Evolutionary conservation across 2,888 invertebrate genomes (phyloP).

Genomic region (Phaedon cochleariae): DNA sequence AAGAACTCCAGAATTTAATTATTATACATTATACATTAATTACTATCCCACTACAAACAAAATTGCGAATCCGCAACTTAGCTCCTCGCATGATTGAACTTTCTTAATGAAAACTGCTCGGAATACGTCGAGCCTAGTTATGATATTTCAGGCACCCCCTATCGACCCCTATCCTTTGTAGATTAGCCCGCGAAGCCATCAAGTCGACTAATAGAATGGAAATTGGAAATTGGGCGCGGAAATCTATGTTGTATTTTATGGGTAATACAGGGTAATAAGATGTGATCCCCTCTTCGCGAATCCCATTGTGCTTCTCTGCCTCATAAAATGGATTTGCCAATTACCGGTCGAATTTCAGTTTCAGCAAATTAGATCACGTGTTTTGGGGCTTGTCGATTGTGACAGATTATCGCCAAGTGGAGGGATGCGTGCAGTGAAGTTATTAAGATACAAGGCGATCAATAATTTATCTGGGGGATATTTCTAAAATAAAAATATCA

Average conservation of each 20-base stretch:
- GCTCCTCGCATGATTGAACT: constrained; percentile 18
- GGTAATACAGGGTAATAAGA: constrained; percentile 60
- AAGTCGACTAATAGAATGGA: constrained; percentile 60
- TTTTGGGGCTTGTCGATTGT: constrained; percentile 22
- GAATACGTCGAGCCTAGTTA: neutral
- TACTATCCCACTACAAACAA: neutral
- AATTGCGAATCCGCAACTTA: neutral
- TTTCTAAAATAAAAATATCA: too few relatives aligned
- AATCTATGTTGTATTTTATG: constrained; percentile 57
- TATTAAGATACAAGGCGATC: too few relatives aligned
- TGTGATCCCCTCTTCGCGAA: constrained; percentile 45
- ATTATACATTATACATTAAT: neutral
- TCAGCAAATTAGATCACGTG: constrained; percentile 24
- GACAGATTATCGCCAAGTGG: constrained; percentile 15
- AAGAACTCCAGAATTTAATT: neutral
- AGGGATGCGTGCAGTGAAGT: neutral
- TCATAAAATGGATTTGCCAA: constrained; percentile 56
- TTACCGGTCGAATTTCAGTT: constrained; percentile 44
- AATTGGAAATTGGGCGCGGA: constrained; percentile 62
- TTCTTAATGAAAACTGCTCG: constrained; percentile 15
- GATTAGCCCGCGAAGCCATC: constrained; percentile 57
- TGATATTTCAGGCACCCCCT: constrained; percentile 15
- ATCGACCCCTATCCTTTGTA: constrained; percentile 32
- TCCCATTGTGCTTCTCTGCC: constrained; percentile 51
- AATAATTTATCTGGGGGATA: too few relatives aligned